Evolutionary conservation across 2,797 vertebrate genomes (phyloP).

Genomic region (Molossus alvarezi): DNA sequence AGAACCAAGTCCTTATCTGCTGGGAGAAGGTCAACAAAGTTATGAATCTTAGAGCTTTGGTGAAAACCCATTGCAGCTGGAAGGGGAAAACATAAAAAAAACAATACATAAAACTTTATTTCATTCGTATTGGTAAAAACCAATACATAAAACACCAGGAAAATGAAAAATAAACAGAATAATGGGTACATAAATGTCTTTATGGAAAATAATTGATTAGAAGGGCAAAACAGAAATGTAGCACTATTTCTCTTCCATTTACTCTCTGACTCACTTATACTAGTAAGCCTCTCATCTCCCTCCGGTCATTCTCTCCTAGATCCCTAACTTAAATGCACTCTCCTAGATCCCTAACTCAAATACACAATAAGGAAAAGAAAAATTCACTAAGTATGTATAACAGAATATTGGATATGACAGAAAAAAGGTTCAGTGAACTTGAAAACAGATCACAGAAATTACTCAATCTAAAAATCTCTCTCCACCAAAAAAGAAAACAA

Average conservation of each 20-base stretch:
- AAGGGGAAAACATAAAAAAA: background rate
- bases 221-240: background rate
- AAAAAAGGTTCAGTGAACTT: background rate
- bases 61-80: background rate
- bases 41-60: background rate
- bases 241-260: background rate
- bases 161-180: slow-evolving; percentile 9
- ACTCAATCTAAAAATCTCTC: background rate
- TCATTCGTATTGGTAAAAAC: background rate
- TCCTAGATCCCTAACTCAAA: background rate
- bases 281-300: background rate
- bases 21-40: background rate
- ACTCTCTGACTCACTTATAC: background rate
- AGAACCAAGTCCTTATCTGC: background rate
- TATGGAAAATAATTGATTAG: background rate
- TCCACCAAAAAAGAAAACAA: background rate
- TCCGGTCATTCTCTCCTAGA: background rate
- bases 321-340: background rate
- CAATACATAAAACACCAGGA: background rate
- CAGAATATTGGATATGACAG: background rate
- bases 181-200: background rate
- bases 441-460: background rate
- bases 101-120: background rate
- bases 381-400: background rate
- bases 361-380: slow-evolving; percentile 1